A percentile compares a stretch with the other conserved stretches of the same genome.
phyloP scores from a whole-genome alignment of 2,797 vertebrate genomes.

The Varecia variegata region DNA sequence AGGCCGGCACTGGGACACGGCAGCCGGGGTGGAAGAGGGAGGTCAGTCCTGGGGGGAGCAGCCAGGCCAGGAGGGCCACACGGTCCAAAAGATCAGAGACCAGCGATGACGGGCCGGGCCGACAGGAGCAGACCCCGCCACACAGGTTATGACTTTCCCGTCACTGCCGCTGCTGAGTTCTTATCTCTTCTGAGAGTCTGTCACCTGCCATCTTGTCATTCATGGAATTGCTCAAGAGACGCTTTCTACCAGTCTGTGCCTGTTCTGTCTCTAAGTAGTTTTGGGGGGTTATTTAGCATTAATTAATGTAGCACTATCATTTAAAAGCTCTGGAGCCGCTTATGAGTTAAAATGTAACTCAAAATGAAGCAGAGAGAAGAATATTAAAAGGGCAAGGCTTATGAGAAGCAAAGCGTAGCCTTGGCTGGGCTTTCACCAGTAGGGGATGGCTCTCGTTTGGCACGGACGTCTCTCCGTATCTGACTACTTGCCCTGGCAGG shows the following conservation, averaged over 20 bases:
- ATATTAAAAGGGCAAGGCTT: not conserved
- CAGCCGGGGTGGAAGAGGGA: not conserved
- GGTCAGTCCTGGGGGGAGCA: not conserved
- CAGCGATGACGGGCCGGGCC: not conserved
- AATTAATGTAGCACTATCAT: not conserved
- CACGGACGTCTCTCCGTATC: not conserved
- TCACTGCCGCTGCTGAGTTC: not conserved
- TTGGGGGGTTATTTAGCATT: not conserved
- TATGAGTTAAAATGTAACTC: constrained; percentile 1
- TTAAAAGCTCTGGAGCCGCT: not conserved
- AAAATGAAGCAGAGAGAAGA: not conserved
- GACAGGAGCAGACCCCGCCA: not conserved
- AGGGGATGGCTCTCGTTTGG: not conserved
- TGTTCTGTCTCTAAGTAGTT: constrained; percentile 2
- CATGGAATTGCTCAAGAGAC: constrained; percentile 32
- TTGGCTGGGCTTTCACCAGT: not conserved
- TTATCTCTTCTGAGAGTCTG: not conserved
- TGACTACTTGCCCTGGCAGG: not conserved
- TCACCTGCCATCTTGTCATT: not conserved
- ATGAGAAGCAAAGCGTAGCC: not conserved
- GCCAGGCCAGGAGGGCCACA: not conserved
- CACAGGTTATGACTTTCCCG: accelerated
- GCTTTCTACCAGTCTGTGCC: not conserved
- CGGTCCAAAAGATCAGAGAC: not conserved
- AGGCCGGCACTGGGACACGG: not conserved